Percentiles rank a stretch among this genome's conserved stretches.
phyloP scores from a whole-genome alignment of 2,888 invertebrate genomes.

The Malthinus seriepunctatus region DNA sequence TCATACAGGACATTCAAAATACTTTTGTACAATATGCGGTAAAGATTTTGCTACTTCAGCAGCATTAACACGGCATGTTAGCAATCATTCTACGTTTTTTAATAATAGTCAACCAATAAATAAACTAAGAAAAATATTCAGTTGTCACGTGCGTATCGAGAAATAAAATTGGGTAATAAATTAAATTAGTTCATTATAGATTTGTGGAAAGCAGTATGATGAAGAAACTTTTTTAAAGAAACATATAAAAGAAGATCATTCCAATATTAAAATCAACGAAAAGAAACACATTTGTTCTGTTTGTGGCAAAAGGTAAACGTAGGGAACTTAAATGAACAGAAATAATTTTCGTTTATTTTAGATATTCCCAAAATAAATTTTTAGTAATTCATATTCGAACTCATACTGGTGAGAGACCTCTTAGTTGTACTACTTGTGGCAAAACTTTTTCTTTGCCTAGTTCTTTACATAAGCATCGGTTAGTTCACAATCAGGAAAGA shows the following conservation, averaged over 20 bases:
- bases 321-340: too few relatives aligned
- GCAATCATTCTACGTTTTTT: conserved; percentile 23
- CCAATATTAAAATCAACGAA: conserved; percentile 33
- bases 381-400: conserved; percentile 48
- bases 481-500: conserved; percentile 46
- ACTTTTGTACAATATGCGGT: conserved; percentile 48
- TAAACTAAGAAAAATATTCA: conserved; percentile 17
- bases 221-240: conserved; percentile 44
- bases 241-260: conserved; percentile 32
- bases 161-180: background rate
- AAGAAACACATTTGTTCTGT: conserved; percentile 48
- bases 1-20: conserved; percentile 48
- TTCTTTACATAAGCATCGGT: conserved; percentile 49
- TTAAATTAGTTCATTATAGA: conserved; percentile 36
- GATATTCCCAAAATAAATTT: conserved; percentile 49
- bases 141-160: conserved; percentile 43
- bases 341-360: conserved; percentile 24
- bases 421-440: conserved; percentile 50
- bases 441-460: conserved; percentile 50
- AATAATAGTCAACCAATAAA: conserved; percentile 4
- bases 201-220: conserved; percentile 46
- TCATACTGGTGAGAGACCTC: conserved; percentile 51
- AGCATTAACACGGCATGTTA: conserved; percentile 43
- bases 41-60: conserved; percentile 43
- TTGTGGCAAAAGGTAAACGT: conserved; percentile 49